Percentiles rank a stretch among this genome's conserved stretches.
phyloP scores from a whole-genome alignment of 2,797 vertebrate genomes.

The Oreortyx pictus region DNA sequence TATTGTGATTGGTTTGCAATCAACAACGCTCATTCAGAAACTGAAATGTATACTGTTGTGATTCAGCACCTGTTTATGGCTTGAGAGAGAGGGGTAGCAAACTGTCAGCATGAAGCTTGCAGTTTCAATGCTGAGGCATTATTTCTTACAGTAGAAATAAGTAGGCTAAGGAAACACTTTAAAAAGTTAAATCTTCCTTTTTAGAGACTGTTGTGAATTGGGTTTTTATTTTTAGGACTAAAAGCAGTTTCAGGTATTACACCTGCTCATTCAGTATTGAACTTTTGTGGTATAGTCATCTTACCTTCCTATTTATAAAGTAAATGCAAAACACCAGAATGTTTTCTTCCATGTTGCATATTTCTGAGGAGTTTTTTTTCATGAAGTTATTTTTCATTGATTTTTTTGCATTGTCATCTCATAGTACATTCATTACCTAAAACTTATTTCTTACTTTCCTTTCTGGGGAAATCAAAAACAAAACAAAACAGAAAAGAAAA shows the following conservation, averaged over 20 bases:
- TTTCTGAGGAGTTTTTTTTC: neutral
- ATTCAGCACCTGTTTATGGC: neutral
- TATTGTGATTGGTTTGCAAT: neutral
- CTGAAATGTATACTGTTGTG: neutral
- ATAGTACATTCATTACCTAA: neutral
- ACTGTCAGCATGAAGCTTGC: neutral
- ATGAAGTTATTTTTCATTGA: neutral
- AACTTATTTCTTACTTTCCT: neutral
- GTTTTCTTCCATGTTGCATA: neutral
- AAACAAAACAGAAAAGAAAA: neutral
- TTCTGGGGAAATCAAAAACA: neutral
- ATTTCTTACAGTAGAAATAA: neutral
- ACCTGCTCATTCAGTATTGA: neutral
- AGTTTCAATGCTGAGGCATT: neutral
- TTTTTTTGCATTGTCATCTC: neutral
- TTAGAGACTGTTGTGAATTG: neutral
- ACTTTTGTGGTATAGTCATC: neutral
- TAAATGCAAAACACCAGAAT: neutral
- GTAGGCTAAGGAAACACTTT: neutral
- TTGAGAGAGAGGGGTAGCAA: neutral
- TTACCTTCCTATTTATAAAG: neutral
- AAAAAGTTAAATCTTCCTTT: neutral
- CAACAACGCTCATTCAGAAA: neutral
- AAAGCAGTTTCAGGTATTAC: neutral
- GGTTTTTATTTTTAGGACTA: neutral